These are phyloP conservation scores for Anthonomus grandis DNA, from an alignment of 1,140 invertebrate genomes.

Conservation along the genomic window DNA sequence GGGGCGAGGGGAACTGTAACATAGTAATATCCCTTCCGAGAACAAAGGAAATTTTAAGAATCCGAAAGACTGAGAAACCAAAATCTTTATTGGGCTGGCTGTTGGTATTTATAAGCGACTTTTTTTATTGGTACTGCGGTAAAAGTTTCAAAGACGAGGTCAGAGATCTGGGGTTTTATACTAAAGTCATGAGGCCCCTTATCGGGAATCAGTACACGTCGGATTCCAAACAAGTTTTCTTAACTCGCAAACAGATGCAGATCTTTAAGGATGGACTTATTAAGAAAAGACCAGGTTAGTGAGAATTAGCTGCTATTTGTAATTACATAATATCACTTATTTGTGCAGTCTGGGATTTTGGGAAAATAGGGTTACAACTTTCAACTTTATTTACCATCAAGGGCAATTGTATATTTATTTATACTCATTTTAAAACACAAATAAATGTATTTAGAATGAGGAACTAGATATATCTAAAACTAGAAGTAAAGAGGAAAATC, in stretches of 20 bases:
- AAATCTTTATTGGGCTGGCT: constrained; percentile 36
- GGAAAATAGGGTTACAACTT: no score
- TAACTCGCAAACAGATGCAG: constrained; percentile 27
- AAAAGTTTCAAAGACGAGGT: constrained; percentile 30
- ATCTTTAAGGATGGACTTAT: constrained; percentile 30
- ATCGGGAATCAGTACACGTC: constrained; percentile 33
- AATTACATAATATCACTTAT: no score
- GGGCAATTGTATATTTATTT: no score
- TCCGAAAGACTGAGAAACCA: constrained; percentile 37
- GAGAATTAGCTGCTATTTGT: no score
- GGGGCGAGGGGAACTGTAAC: constrained; percentile 44
- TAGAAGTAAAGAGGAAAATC: no score
- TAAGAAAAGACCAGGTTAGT: constrained; percentile 33
- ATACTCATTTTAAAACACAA: no score
- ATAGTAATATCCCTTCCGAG: constrained; percentile 38
- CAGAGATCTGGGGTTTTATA: constrained; percentile 40
- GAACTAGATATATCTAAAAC: no score
- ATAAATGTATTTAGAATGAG: no score
- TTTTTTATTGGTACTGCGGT: constrained; percentile 33
- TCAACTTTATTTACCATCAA: no score
- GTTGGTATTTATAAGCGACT: constrained; percentile 33
- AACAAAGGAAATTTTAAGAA: constrained; percentile 36
- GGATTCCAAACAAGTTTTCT: constrained; percentile 28
- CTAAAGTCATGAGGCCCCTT: constrained; percentile 37
- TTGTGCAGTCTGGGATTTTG: no score